Evolutionary conservation across 2,797 vertebrate genomes (phyloP), one percentile per base, ranked within the genome.

Genomic region (Intellagama lesueurii): DNA sequence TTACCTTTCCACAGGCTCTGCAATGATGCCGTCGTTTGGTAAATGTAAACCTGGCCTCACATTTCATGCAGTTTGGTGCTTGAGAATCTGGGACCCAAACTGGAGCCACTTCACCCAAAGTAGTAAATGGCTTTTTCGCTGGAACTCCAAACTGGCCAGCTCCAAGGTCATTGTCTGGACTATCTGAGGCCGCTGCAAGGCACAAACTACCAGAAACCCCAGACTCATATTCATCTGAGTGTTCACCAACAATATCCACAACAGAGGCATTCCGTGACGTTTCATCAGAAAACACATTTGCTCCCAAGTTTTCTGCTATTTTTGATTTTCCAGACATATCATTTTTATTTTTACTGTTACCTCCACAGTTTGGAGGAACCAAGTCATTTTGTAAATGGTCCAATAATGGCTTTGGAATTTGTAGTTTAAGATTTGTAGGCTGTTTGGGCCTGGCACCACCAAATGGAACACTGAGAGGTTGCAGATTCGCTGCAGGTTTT

Each of bases 11-110:
- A 94, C 99, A 99, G 30, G 99, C 99, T 92, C 99, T 98, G 96
- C 99, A 99, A 94, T 99, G 99, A 95, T 99, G 99, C 92, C 99
- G 98, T 94, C 99, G 98, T 97, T 98, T 99, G 73, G 98, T 99
- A 92, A 99, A 99, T n/a, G 99, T 99, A 95, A 99, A 99, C 97
- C 98, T 98, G 92, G 98, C 97, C 94, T 98, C 98, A 87, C 99
- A 99, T 96, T 99, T 99, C 98, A 99, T 99, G 97, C 99, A 99
- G 92, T 98, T 98, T 92, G 98, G 98, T 32, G 99, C 99, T 95
- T 99, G 98, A 91, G 98, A 98, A 95, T 99, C 99, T 77, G 99
- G 99, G 91, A 99, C 96, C 99, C 99, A 99, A 89, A 98, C 97
- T 5, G 99, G 99, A 92, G 99, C 98, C 19, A 98, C 98, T 89